Evolutionary conservation across 2,888 invertebrate species (phyloP).

Genomic region (Brachyopa scutellaris): DNA sequence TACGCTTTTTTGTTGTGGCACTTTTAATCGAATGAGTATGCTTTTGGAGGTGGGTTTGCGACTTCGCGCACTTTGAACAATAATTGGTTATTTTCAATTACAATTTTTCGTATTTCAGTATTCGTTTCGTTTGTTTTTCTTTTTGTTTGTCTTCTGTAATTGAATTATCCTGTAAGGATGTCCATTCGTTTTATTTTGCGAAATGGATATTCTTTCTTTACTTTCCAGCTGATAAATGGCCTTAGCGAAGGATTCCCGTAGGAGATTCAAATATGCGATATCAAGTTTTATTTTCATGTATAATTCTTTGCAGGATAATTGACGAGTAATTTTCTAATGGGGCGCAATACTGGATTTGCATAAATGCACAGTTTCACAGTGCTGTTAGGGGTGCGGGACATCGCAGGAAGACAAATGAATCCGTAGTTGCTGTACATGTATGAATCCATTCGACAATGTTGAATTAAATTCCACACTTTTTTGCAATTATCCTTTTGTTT

Average conservation of each 20-base stretch:
- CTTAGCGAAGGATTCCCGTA: not conserved
- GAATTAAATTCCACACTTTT: conserved; percentile 19
- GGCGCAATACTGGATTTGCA: conserved; percentile 51
- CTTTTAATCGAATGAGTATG: not conserved
- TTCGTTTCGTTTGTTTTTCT: not conserved
- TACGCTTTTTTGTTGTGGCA: conserved; percentile 9
- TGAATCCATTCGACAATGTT: conserved; percentile 64
- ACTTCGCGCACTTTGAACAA: not conserved
- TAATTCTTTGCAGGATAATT: conserved; percentile 69
- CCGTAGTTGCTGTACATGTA: conserved; percentile 40
- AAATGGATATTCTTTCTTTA: too few species aligned
- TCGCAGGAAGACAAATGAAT: conserved; percentile 48
- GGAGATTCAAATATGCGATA: conserved; percentile 19
- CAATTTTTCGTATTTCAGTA: not conserved
- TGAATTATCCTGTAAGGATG: conserved; percentile 27
- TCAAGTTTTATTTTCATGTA: conserved; percentile 48
- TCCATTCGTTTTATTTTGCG: too few species aligned
- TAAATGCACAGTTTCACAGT: conserved; percentile 21
- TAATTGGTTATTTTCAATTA: conserved; percentile 5
- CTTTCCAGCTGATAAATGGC: not conserved
- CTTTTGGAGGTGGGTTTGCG: not conserved
- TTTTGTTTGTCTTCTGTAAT: conserved; percentile 3
- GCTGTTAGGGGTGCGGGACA: conserved; percentile 33
- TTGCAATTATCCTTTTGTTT: conserved; percentile 45
- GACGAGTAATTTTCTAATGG: conserved; percentile 62